These are phyloP conservation scores for Pediacus dermestoides DNA, from an alignment of 2,888 invertebrate species.

Conservation along the genomic window DNA sequence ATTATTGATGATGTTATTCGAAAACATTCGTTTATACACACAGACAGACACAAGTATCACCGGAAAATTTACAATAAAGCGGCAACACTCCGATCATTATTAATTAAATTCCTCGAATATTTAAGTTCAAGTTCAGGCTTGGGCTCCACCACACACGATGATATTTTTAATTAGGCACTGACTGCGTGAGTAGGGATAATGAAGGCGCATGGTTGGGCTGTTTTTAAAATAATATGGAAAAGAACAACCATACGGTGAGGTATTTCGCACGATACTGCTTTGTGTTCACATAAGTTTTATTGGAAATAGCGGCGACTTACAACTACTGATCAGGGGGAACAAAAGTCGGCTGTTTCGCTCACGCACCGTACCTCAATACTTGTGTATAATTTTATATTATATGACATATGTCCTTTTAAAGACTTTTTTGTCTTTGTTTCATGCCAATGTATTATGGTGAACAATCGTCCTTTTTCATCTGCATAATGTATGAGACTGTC, in stretches of 20 bases:
- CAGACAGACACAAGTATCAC: no score
- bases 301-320: constrained; percentile 23
- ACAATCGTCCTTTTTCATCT: no score
- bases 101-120: constrained; percentile 32
- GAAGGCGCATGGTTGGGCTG: not conserved
- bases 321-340: constrained; percentile 27
- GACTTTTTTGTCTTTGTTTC: no score
- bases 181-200: not conserved
- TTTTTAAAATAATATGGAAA: constrained; percentile 9
- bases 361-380: constrained; percentile 29
- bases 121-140: no score
- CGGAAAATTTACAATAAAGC: constrained; percentile 20
- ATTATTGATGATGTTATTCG: no score
- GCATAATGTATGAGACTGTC: no score
- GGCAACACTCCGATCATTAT: no score
- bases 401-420: no score
- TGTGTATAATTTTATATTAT: no score
- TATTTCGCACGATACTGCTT: constrained; percentile 32
- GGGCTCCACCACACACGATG: constrained; percentile 33
- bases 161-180: constrained; percentile 15
- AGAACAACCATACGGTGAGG: constrained; percentile 23
- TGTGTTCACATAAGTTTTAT: constrained; percentile 27
- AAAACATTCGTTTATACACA: no score
- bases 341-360: constrained; percentile 30
- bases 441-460: no score